Evolutionary conservation across 53 echinoderm and acorn worm genomes (phyloP), one percentile per base, ranked within the genome.

Genomic region (Paelopatides confundens): DNA sequence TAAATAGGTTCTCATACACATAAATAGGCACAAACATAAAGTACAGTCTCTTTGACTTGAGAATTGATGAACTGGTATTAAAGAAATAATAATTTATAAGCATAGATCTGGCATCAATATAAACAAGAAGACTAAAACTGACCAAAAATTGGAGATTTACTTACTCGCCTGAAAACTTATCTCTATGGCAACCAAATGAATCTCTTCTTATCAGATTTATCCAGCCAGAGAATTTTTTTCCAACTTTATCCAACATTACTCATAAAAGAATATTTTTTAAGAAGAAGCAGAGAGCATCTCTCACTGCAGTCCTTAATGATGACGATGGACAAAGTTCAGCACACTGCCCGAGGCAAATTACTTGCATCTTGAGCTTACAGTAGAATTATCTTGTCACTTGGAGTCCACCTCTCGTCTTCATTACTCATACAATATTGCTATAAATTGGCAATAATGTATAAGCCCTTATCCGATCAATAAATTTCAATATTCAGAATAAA

Each of bases 401-500:
- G 18, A 74, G 40, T 43, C 38, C 74, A 74, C 13, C 9, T 74
- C 39, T 43, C 36, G 18, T 39, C 40, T 74, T 74, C 74, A 74
- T 74, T 74, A 74, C 43, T 74, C 74, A 74, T 74, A 39, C 74
- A 27, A 37, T 39, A 74, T 74, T 74, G 74, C 11, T 68, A 7
- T 68, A 68, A 68, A 68, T 43, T 68, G 68, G 68, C 74, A 39
- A 43, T 24, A 74, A 74, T 1, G 40, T 74, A 46, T 39, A 74
- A 26, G 28, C 74, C n/a, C n/a, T n/a, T n/a, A n/a, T n/a, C n/a
- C 17, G 7, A 58, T 6, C 58, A 58, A 43, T 43, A 43, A 12
- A 43, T 43, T 43, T 8, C 43, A 43, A 12, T 8, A 12, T 43
- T 43, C 43, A 10, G 43, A 43, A 43, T 43, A 43, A 43, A 43